These are phyloP conservation scores for Anoplophora glabripennis DNA, from an alignment of 1,140 invertebrate species.

Conservation along the genomic window DNA sequence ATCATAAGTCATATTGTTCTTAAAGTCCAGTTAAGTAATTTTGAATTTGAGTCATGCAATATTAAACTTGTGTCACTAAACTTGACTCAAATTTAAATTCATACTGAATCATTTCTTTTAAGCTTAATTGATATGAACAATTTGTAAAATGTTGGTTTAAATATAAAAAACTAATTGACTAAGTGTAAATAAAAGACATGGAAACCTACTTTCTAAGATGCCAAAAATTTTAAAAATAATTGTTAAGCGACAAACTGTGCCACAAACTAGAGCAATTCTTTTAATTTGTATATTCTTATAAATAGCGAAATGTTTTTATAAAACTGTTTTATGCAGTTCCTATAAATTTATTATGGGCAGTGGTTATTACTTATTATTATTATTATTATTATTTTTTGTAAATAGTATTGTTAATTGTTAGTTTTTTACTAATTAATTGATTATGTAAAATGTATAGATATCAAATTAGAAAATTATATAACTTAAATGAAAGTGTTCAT, in stretches of 20 bases:
- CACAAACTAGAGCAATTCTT: slow-evolving; percentile 21
- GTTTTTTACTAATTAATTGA: slow-evolving; percentile 5
- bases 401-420: slow-evolving; percentile 17
- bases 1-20: too few species aligned
- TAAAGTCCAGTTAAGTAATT: too few species aligned
- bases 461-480: neutral
- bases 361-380: slow-evolving; percentile 15
- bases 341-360: slow-evolving; percentile 9
- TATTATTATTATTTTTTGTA: too few species aligned
- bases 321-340: slow-evolving; percentile 21
- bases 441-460: slow-evolving; percentile 3
- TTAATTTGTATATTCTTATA: slow-evolving; percentile 22
- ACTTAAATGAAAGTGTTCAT: slow-evolving; percentile 19
- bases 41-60: too few species aligned
- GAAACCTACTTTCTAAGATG: too few species aligned
- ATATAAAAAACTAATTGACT: neutral
- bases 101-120: neutral
- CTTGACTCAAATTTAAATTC: neutral
- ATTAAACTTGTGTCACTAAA: too few species aligned
- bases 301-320: slow-evolving; percentile 9
- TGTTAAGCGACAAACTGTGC: slow-evolving; percentile 13
- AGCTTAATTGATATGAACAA: neutral
- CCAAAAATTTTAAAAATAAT: slow-evolving; percentile 7
- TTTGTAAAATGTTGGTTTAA: neutral
- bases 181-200: neutral